Conservation (phyloP, 2,888 invertebrate genomes). For the Lepidochrysops patricia region DNA sequence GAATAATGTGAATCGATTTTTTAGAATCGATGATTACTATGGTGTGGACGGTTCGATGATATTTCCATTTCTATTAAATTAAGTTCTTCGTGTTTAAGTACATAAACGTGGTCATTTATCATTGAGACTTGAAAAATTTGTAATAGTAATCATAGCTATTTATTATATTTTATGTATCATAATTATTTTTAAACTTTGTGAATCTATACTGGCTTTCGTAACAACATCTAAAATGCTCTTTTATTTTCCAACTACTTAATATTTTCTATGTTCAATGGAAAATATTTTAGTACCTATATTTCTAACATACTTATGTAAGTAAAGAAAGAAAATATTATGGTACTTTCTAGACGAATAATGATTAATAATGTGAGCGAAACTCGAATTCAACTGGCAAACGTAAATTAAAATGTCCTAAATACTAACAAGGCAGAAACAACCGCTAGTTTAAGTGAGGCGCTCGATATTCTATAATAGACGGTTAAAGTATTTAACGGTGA, state of each 20-base stretch:
- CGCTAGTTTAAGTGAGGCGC: slow-evolving; percentile 57
- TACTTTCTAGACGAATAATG: no score
- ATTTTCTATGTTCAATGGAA: no score
- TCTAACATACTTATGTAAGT: neutral
- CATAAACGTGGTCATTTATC: neutral
- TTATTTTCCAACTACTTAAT: no score
- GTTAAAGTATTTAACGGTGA: slow-evolving; percentile 71
- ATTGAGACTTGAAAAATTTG: neutral
- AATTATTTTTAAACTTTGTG: neutral
- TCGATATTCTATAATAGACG: slow-evolving; percentile 58
- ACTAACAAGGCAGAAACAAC: slow-evolving; percentile 44
- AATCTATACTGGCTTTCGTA: neutral
- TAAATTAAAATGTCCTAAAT: slow-evolving; percentile 47
- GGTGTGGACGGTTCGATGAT: neutral
- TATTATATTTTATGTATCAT: neutral
- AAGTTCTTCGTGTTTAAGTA: neutral
- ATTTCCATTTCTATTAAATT: slow-evolving; percentile 1
- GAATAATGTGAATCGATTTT: neutral
- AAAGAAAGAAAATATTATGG: neutral
- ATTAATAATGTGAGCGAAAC: neutral
- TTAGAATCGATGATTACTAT: slow-evolving; percentile 2
- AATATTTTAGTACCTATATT: no score
- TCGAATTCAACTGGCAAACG: slow-evolving; percentile 15
- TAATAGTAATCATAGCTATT: slow-evolving; percentile 2
- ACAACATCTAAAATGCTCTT: no score